Evolutionary conservation across 2,113 vertebrate genomes (phyloP).

Genomic region (Romanogobio albipinnatus): DNA sequence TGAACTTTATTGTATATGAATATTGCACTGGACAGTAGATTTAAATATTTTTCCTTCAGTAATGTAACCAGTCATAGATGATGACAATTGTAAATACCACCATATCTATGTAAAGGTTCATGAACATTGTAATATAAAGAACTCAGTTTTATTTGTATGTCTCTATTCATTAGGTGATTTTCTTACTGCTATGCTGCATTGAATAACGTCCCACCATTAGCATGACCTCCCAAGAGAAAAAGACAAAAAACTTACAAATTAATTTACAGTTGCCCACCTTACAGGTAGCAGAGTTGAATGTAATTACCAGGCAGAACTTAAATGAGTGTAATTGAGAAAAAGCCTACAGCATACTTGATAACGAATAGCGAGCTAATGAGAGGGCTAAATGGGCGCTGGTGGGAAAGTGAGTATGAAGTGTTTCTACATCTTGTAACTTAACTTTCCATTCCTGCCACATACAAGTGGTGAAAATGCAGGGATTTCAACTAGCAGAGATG

Average conservation of each 20-base stretch:
- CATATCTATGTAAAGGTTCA: background rate
- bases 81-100: background rate
- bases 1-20: too few species aligned
- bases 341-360: slow-evolving; percentile 78
- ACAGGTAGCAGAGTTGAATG: slow-evolving; percentile 81
- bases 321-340: slow-evolving; percentile 80
- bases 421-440: slow-evolving; percentile 32
- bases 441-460: background rate
- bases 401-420: slow-evolving; percentile 61
- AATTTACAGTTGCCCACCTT: slow-evolving; percentile 81
- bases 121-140: background rate
- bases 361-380: slow-evolving; percentile 77
- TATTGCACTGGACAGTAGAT: too few species aligned
- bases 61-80: background rate
- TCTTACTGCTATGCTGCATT: slow-evolving; percentile 65
- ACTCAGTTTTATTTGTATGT: slow-evolving; percentile 15
- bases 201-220: slow-evolving; percentile 63
- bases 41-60: background rate
- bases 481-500: background rate
- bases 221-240: slow-evolving; percentile 73
- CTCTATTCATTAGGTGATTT: slow-evolving; percentile 65
- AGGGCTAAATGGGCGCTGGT: slow-evolving; percentile 68
- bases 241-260: slow-evolving; percentile 77
- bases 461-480: background rate
- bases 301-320: slow-evolving; percentile 79